phyloP scores from a whole-genome alignment of 2,888 invertebrate genomes.

The Meteorus cinctellus region DNA sequence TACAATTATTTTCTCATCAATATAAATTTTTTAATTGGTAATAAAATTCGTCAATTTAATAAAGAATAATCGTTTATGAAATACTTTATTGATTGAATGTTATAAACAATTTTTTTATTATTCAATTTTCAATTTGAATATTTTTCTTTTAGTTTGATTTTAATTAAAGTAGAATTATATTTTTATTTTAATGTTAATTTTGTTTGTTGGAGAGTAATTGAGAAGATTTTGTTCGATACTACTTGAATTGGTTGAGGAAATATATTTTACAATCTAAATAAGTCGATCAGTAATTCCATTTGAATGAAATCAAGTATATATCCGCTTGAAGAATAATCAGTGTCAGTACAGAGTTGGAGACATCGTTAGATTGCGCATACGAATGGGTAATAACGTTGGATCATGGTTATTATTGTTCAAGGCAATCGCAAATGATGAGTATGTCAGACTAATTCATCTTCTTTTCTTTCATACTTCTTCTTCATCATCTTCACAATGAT shows the following conservation, averaged over 20 bases:
- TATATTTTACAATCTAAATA: neutral
- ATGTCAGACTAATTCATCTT: slow-evolving; percentile 24
- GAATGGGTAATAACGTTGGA: slow-evolving; percentile 52
- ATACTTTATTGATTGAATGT: too few relatives aligned
- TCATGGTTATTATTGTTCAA: slow-evolving; percentile 55
- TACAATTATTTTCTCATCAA: too few relatives aligned
- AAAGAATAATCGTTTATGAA: too few relatives aligned
- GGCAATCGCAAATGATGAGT: slow-evolving; percentile 50
- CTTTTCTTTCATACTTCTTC: slow-evolving; percentile 10
- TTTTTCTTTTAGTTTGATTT: neutral
- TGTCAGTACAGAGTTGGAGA: slow-evolving; percentile 41
- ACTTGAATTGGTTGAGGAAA: neutral
- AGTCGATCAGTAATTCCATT: neutral
- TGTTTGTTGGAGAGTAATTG: neutral
- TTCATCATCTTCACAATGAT: neutral
- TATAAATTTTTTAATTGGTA: too few relatives aligned
- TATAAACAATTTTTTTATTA: too few relatives aligned
- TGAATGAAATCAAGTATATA: slow-evolving; percentile 14
- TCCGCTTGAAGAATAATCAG: slow-evolving; percentile 22
- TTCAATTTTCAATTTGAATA: neutral
- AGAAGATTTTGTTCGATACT: neutral
- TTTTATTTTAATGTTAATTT: too few relatives aligned
- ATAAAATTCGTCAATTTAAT: too few relatives aligned
- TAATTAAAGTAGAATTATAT: neutral
- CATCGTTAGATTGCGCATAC: slow-evolving; percentile 40